Conservation (phyloP, 2,888 invertebrate genomes). For the Dilophus febrilis region DNA sequence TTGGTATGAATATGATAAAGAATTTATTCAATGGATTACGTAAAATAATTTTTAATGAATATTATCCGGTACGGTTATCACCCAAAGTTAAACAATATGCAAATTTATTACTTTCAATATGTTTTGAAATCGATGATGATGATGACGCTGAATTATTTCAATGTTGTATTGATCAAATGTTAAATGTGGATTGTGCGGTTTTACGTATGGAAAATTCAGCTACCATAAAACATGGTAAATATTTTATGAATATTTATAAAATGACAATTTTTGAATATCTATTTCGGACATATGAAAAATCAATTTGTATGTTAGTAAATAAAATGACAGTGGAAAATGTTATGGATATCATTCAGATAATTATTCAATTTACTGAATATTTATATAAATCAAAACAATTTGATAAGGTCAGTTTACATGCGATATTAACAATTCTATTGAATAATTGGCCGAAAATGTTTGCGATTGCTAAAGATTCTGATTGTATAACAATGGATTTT, state of each 20-base stretch:
- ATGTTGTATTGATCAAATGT: slow-evolving; percentile 8
- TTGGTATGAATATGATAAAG: slow-evolving; percentile 8
- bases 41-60: slow-evolving; percentile 6
- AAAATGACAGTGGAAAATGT: slow-evolving; percentile 14
- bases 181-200: slow-evolving; percentile 9
- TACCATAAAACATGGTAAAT: slow-evolving; percentile 20
- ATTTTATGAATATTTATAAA: slow-evolving; percentile 23
- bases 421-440: slow-evolving; percentile 15
- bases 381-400: slow-evolving; percentile 14
- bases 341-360: slow-evolving; percentile 16
- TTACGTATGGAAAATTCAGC: slow-evolving; percentile 8
- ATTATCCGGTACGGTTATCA: slow-evolving; percentile 4
- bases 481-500: slow-evolving; percentile 2
- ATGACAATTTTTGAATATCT: slow-evolving; percentile 17
- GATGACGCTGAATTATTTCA: slow-evolving; percentile 1
- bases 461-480: not conserved
- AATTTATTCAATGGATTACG: slow-evolving; percentile 11
- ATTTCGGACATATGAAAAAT: slow-evolving; percentile 12
- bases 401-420: slow-evolving; percentile 10
- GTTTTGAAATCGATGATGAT: slow-evolving; percentile 7
- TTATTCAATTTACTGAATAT: slow-evolving; percentile 20
- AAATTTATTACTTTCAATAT: slow-evolving; percentile 10
- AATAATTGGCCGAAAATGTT: slow-evolving; percentile 8
- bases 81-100: slow-evolving; percentile 11
- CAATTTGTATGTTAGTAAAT: slow-evolving; percentile 15